phyloP scores from a whole-genome alignment of 2,113 vertebrate genomes.

The Suricata suricatta region DNA sequence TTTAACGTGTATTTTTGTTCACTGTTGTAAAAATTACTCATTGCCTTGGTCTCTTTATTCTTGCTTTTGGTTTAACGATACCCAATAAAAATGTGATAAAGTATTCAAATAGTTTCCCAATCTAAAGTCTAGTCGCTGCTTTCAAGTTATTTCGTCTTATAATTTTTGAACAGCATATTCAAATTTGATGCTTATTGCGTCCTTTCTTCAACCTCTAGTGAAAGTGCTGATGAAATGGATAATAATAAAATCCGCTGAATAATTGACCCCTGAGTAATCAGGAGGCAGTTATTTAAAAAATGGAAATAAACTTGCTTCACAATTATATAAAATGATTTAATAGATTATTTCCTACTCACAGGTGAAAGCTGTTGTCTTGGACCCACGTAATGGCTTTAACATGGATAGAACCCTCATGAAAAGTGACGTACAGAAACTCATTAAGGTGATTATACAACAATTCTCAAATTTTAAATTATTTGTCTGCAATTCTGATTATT shows the following conservation, averaged over 20 bases:
- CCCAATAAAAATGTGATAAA: slow-evolving; percentile 15
- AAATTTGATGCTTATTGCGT: slow-evolving; percentile 5
- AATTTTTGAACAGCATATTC: background rate
- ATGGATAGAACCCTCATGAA: slow-evolving; percentile 87
- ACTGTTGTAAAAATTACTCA: background rate
- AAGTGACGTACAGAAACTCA: slow-evolving; percentile 88
- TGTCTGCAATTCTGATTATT: background rate
- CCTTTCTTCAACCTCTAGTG: background rate
- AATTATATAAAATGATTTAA: slow-evolving; percentile 37
- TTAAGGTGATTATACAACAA: slow-evolving; percentile 86
- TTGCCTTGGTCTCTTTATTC: background rate
- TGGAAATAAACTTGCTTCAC: slow-evolving; percentile 21
- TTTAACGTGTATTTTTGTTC: background rate
- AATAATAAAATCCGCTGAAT: background rate
- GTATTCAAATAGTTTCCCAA: background rate
- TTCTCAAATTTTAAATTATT: background rate
- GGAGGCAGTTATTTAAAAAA: slow-evolving; percentile 13
- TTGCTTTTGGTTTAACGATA: slow-evolving; percentile 25
- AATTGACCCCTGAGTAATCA: background rate
- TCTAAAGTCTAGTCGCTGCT: background rate
- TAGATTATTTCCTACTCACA: slow-evolving; percentile 73
- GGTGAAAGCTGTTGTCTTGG: slow-evolving; percentile 93
- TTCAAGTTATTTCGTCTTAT: background rate
- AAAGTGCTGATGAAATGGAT: background rate
- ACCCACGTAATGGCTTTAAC: slow-evolving; percentile 90